A percentile compares a stretch with the other conserved stretches of the same genome.
Conservation (phyloP, 1,140 invertebrate species). For the Callitettix versicolor region DNA sequence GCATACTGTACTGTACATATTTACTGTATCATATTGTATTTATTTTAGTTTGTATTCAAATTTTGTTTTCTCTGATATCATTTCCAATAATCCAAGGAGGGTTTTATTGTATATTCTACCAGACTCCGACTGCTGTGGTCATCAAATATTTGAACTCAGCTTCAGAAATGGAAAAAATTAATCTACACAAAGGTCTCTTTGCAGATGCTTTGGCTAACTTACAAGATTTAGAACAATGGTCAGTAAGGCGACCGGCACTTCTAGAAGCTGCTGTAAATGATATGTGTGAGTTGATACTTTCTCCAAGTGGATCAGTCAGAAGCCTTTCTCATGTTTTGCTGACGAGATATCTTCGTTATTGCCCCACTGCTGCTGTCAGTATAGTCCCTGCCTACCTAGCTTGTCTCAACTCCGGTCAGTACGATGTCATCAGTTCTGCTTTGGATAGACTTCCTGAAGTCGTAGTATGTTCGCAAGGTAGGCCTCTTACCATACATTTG, state of each 20-base stretch:
- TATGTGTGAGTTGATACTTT: constrained; percentile 47
- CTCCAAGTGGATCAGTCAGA: constrained; percentile 49
- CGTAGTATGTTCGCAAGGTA: constrained; percentile 65
- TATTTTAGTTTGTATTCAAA: no score
- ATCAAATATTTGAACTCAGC: no score
- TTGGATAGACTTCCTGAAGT: constrained; percentile 77
- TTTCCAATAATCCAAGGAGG: no score
- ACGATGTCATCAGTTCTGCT: constrained; percentile 65
- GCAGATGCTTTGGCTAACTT: constrained; percentile 29
- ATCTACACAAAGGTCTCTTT: no score
- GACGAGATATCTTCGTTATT: constrained; percentile 51
- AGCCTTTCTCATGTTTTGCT: constrained; percentile 51
- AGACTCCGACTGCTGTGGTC: no score
- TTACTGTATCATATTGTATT: no score
- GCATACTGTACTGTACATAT: no score
- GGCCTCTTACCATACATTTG: constrained; percentile 12
- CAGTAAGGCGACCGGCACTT: constrained; percentile 52
- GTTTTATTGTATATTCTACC: no score
- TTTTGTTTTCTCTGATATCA: no score
- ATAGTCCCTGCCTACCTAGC: constrained; percentile 65
- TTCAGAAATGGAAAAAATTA: no score
- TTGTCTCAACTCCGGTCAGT: constrained; percentile 64
- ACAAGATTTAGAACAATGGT: constrained; percentile 60
- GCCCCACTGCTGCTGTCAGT: constrained; percentile 42
- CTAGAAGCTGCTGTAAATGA: constrained; percentile 53